These are phyloP conservation scores for Haliaeetus leucogaster DNA, from an alignment of 2,113 vertebrate species.

Conservation along the genomic window DNA sequence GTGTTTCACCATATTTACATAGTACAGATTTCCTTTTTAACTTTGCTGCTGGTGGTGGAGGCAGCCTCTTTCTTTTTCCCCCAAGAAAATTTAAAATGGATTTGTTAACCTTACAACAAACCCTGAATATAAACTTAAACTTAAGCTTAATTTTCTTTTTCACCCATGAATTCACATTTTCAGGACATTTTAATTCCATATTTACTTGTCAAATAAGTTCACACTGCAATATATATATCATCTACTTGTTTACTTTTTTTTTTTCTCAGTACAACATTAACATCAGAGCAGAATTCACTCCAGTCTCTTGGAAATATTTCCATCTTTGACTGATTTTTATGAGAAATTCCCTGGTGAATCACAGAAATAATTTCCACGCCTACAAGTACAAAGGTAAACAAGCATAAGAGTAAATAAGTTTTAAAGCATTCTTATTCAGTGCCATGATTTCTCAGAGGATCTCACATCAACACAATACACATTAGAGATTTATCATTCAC, in stretches of 20 bases:
- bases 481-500: neutral
- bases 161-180: neutral
- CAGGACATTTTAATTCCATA: neutral
- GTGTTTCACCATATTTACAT: neutral
- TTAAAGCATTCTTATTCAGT: neutral
- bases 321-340: neutral
- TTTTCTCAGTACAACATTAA: neutral
- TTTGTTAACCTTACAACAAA: constrained; percentile 7
- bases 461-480: neutral
- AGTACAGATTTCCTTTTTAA: neutral
- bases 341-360: neutral
- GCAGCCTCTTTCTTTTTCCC: neutral
- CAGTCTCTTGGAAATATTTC: neutral
- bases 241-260: neutral
- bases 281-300: neutral
- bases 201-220: neutral
- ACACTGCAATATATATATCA: neutral
- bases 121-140: constrained; percentile 5
- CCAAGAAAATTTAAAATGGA: constrained; percentile 9
- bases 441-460: neutral
- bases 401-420: neutral
- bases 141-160: constrained; percentile 19
- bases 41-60: neutral
- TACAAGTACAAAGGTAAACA: neutral
- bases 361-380: neutral